Conservation (phyloP, 2,888 invertebrate genomes). For the Temnothorax rugatulus region DNA sequence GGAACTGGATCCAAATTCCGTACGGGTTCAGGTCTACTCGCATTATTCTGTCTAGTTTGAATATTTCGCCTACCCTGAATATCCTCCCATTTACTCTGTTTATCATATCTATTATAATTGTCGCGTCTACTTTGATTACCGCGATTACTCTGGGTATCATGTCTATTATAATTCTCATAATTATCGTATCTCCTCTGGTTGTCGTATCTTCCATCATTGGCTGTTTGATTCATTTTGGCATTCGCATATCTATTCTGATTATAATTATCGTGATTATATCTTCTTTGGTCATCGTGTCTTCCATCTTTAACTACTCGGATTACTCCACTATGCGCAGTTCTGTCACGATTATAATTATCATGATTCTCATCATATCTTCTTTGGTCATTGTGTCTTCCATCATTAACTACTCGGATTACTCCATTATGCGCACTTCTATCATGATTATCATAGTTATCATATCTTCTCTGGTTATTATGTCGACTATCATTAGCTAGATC, state of each 20-base stretch:
- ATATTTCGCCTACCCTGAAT: background rate
- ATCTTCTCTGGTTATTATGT: conserved; percentile 1
- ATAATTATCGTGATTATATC: background rate
- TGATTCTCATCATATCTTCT: conserved; percentile 15
- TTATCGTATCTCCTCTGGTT: conserved; percentile 13
- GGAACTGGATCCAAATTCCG: conserved; percentile 27
- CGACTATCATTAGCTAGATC: background rate
- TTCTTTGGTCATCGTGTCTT: conserved; percentile 26
- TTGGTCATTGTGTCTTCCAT: background rate
- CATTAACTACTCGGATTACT: background rate
- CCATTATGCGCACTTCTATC: background rate
- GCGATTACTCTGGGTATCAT: background rate
- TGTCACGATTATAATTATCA: conserved; percentile 21
- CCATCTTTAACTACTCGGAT: background rate
- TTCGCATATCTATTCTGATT: conserved; percentile 12
- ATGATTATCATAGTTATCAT: conserved; percentile 4
- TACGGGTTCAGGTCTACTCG: background rate
- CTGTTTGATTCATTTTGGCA: background rate
- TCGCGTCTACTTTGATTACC: conserved; percentile 20
- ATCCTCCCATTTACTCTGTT: conserved; percentile 28
- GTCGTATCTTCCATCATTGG: conserved; percentile 1
- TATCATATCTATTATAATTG: conserved; percentile 6
- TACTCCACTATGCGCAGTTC: background rate
- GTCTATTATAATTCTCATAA: background rate
- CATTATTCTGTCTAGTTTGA: background rate